Base-by-base conservation (phyloP, 2,797 vertebrate genomes). In the Poeciliopsis gracilis region DNA sequence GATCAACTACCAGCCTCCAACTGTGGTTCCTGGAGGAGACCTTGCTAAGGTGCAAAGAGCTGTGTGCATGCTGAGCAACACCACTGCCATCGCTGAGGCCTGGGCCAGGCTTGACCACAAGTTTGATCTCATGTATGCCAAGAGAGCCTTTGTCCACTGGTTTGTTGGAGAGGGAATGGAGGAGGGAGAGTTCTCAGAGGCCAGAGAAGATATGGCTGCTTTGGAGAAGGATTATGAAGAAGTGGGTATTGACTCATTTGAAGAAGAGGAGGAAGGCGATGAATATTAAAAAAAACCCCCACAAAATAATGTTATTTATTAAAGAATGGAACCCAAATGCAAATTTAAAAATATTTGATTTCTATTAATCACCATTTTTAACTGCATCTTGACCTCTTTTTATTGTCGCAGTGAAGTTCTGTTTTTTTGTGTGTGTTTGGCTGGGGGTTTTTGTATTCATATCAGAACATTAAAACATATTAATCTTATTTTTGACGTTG, bases 111-210 rank as follows among this genome's bases (percentile, higher is more conserved):
- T 98, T 0, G 96, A 99, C 89, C 97, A 98, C 93, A 99, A 98
- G 93, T 99, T 99, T 79, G 98, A 99, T 86, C 95, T 99, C 79
- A 99, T 98, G 98, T 99, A 97, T 0, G 97, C 98, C 95, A 99
- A 99, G 94, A 96, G 97, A 76, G 98, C 98, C 49, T 99, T 99
- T 74, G 98, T 99, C 81, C 98, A 99, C 92, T 99, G 98, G 97
- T 98, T 98, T 2, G 6, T 93, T 72, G 90, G 90, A 4, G 92
- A 93, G 83, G 92, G 92, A 49, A 90, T 93, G 92, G 92, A 93
- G 79, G 92, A 93, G 59, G 92, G 92, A 74, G 92, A 93, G 86
- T 93, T 91, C 73, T 83, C 90, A 10, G 92, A 93, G 33, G 92
- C 92, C 5, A 82, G 92, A 66, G 91, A 93, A 61, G 91, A 93